Conservation (phyloP, 64 coral and sea anemone genomes). For the Catalaphyllia jardinei region DNA sequence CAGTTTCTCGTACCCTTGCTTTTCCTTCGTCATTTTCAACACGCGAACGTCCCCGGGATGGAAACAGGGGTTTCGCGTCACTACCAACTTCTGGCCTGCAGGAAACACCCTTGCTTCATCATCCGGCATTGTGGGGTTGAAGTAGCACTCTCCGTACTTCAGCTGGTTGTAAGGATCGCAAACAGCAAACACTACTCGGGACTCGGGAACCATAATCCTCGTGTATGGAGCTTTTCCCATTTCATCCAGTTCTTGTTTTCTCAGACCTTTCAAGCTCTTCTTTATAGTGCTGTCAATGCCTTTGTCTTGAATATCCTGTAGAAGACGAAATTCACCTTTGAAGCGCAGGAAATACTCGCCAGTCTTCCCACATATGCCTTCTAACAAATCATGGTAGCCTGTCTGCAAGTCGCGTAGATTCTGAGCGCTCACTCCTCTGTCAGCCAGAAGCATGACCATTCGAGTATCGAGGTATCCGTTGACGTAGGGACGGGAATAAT, state of each 20-base stretch:
- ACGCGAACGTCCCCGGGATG: conserved; percentile 62
- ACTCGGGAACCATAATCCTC: conserved; percentile 56
- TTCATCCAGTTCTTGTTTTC: conserved; percentile 11
- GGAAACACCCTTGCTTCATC: conserved; percentile 25
- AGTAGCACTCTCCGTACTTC: conserved; percentile 59
- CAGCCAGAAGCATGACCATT: conserved; percentile 59
- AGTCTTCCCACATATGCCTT: conserved; percentile 3
- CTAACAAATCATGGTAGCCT: conserved; percentile 53
- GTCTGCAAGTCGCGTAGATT: conserved; percentile 44
- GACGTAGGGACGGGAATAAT: conserved; percentile 58
- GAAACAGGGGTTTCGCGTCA: conserved; percentile 48
- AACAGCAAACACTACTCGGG: conserved; percentile 64
- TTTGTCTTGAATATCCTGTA: neutral
- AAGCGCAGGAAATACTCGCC: conserved; percentile 5
- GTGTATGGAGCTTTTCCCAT: conserved; percentile 38
- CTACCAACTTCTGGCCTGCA: conserved; percentile 9
- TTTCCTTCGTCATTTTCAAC: conserved; percentile 31
- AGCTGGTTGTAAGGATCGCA: conserved; percentile 61
- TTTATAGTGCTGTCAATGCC: conserved; percentile 5
- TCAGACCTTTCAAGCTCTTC: neutral
- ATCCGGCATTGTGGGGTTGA: conserved; percentile 41
- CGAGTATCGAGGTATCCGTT: conserved; percentile 56
- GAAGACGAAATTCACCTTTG: neutral
- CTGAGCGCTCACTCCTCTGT: conserved; percentile 29
- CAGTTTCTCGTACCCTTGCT: conserved; percentile 18